These are phyloP conservation scores for Pharmacophagus antenor DNA, from an alignment of 2,888 invertebrate genomes.

Conservation along the genomic window DNA sequence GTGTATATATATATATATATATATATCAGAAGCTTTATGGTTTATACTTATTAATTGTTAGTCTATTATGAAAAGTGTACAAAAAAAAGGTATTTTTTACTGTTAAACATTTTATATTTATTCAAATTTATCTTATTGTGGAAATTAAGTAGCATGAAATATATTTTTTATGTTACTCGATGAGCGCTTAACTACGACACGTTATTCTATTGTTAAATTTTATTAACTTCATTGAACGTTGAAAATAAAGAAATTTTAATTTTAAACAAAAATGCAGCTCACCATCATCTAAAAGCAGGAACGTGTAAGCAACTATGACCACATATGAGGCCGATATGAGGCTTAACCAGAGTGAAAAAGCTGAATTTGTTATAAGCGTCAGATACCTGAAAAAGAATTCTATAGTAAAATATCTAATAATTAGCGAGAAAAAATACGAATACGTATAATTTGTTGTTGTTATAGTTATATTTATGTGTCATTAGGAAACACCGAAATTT, in stretches of 20 bases:
- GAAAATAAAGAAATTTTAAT: neutral
- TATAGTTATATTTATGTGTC: neutral
- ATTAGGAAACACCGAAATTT: too few relatives aligned
- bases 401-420: neutral
- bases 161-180: too few relatives aligned
- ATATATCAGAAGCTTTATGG: too few relatives aligned
- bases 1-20: too few relatives aligned
- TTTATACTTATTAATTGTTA: neutral
- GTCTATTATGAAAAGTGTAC: neutral
- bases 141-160: too few relatives aligned
- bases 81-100: neutral
- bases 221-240: neutral
- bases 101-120: neutral
- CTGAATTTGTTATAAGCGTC: slow-evolving; percentile 80
- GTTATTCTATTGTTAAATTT: neutral
- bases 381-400: slow-evolving; percentile 71
- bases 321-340: slow-evolving; percentile 83
- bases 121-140: neutral
- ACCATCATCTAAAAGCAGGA: slow-evolving; percentile 82
- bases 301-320: slow-evolving; percentile 82
- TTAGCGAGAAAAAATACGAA: neutral
- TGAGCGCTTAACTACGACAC: neutral
- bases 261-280: slow-evolving; percentile 34
- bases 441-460: neutral
- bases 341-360: slow-evolving; percentile 84